Evolutionary conservation across 2,113 vertebrate genomes (phyloP).

Genomic region (Hoplias malabaricus): DNA sequence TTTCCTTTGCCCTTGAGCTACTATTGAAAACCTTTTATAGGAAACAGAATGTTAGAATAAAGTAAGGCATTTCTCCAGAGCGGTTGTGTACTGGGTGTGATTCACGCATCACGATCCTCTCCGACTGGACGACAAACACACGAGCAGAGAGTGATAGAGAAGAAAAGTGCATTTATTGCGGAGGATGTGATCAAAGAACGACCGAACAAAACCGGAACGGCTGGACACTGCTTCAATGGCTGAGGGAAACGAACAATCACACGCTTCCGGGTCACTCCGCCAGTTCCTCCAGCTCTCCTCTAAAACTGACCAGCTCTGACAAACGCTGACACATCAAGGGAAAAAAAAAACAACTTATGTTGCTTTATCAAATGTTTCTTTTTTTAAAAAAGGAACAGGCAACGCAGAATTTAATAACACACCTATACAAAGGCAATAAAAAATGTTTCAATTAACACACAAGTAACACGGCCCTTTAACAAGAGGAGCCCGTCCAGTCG

Average conservation of each 20-base stretch:
- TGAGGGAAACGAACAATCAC: conserved; percentile 31
- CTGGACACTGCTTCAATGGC: conserved; percentile 41
- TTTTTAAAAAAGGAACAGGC: conserved; percentile 47
- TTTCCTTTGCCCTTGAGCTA: background rate
- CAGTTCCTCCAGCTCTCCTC: conserved; percentile 39
- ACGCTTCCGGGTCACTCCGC: conserved; percentile 43
- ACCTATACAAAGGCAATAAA: conserved; percentile 60
- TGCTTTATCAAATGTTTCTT: conserved; percentile 44
- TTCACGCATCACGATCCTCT: too few relatives aligned
- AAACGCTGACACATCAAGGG: conserved; percentile 46
- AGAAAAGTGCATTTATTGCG: conserved; percentile 78
- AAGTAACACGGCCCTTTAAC: conserved; percentile 62
- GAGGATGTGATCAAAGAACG: conserved; percentile 56
- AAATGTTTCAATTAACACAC: conserved; percentile 51
- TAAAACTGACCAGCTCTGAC: conserved; percentile 49
- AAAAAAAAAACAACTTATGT: conserved; percentile 28
- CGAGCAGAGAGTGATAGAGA: conserved; percentile 26
- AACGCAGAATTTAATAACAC: conserved; percentile 60
- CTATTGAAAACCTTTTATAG: background rate
- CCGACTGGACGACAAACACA: background rate
- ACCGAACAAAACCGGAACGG: conserved; percentile 45
- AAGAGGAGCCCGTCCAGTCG: conserved; percentile 37
- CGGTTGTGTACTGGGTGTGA: too few relatives aligned
- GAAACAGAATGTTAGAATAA: background rate
- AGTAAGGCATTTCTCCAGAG: background rate